Conservation (phyloP, 2,888 invertebrate genomes). For the Colostygia pectinataria region DNA sequence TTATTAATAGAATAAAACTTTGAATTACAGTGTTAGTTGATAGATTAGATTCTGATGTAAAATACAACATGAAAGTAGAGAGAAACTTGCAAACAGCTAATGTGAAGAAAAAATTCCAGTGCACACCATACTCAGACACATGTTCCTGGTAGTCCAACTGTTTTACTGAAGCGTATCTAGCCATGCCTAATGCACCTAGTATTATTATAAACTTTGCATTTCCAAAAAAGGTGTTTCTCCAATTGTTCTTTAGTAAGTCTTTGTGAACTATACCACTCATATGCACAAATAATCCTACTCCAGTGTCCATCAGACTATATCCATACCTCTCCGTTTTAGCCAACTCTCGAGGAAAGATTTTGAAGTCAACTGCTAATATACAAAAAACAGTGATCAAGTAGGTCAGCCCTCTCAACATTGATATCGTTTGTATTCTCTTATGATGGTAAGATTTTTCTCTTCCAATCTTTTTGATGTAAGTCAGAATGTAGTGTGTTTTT, state of each 20-base stretch:
- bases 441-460: slow-evolving; percentile 41
- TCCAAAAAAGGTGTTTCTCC: slow-evolving; percentile 56
- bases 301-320: slow-evolving; percentile 96
- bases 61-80: slow-evolving; percentile 84
- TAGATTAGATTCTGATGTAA: slow-evolving; percentile 37
- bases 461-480: slow-evolving; percentile 28
- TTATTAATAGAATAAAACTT: slow-evolving; percentile 78
- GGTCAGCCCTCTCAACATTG: slow-evolving; percentile 87
- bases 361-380: slow-evolving; percentile 97
- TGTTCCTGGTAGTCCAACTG: slow-evolving; percentile 92
- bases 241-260: slow-evolving; percentile 49
- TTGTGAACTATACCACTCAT: slow-evolving; percentile 90
- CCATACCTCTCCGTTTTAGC: slow-evolving; percentile 95
- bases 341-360: slow-evolving; percentile 91
- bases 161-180: slow-evolving; percentile 84
- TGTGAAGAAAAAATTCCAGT: slow-evolving; percentile 99
- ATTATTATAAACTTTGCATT: slow-evolving; percentile 61
- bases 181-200: slow-evolving; percentile 83
- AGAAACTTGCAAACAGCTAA: slow-evolving; percentile 91
- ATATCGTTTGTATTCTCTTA: slow-evolving; percentile 74
- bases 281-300: slow-evolving; percentile 94
- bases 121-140: slow-evolving; percentile 96
- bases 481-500: slow-evolving; percentile 28
- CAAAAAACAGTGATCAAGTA: slow-evolving; percentile 89
- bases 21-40: slow-evolving; percentile 66